phyloP scores from a whole-genome alignment of 1,140 invertebrate genomes.

The Mylabris phalerata region DNA sequence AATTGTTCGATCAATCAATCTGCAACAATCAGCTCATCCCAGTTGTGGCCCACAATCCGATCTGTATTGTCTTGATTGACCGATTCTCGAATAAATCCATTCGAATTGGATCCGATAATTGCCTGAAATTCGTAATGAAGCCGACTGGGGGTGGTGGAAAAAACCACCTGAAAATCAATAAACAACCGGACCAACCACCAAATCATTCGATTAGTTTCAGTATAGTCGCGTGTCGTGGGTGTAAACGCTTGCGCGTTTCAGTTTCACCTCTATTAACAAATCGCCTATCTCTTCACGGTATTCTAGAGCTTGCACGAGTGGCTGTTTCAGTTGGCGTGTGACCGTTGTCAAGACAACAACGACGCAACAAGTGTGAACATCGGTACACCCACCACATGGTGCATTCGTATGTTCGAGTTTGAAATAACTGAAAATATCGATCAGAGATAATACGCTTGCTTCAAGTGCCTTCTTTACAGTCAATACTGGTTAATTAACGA shows the following conservation, averaged over 20 bases:
- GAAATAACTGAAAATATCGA: not conserved
- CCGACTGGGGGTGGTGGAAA: not conserved
- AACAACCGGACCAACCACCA: conserved; percentile 15
- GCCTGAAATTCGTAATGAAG: too few relatives aligned
- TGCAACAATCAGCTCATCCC: too few relatives aligned
- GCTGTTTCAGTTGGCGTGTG: conserved; percentile 33
- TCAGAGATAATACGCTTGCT: conserved; percentile 6
- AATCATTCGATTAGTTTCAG: conserved; percentile 32
- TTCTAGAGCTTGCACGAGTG: conserved; percentile 14
- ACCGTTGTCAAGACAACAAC: conserved; percentile 32
- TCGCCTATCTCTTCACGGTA: conserved; percentile 22
- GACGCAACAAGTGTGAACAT: conserved; percentile 29
- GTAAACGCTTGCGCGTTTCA: conserved; percentile 32
- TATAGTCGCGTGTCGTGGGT: conserved; percentile 33
- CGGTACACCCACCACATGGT: conserved; percentile 31
- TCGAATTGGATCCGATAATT: too few relatives aligned
- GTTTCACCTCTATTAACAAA: conserved; percentile 19
- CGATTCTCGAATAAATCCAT: too few relatives aligned
- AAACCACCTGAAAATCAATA: conserved; percentile 20
- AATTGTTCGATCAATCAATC: too few relatives aligned
- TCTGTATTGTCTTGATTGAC: too few relatives aligned
- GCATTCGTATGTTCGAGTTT: conserved; percentile 6
- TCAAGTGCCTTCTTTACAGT: not conserved
- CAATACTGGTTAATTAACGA: not conserved
- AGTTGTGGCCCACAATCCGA: too few relatives aligned